A percentile compares a stretch with the other conserved stretches of the same genome.
Conservation (phyloP, 2,888 invertebrate genomes). For the Cerceris ruficornis region DNA sequence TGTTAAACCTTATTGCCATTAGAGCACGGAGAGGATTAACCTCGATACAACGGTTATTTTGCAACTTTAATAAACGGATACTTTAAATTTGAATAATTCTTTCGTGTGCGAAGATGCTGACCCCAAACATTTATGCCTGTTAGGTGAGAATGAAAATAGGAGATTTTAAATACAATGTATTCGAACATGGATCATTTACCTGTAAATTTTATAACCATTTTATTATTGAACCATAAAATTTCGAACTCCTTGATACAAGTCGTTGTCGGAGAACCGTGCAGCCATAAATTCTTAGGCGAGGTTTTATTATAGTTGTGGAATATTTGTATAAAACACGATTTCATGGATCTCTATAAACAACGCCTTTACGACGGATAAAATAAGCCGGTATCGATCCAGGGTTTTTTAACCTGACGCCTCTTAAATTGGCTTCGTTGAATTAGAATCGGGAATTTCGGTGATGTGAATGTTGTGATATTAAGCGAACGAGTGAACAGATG, state of each 20-base stretch:
- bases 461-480: too few relatives aligned
- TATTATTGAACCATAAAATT: conserved; percentile 40
- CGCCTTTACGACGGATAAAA: conserved; percentile 4
- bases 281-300: conserved; percentile 17
- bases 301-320: not conserved
- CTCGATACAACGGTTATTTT: not conserved
- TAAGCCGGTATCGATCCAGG: not conserved
- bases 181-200: not conserved
- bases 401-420: not conserved
- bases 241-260: conserved; percentile 11
- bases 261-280: conserved; percentile 4
- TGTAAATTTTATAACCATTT: conserved; percentile 21
- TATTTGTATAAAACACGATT: conserved; percentile 14
- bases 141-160: not conserved
- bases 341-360: not conserved
- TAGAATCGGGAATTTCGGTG: not conserved
- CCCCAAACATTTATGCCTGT: not conserved
- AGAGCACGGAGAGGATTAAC: too few relatives aligned
- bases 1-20: not conserved
- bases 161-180: conserved; percentile 19
- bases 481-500: not conserved
- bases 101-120: too few relatives aligned
- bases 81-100: too few relatives aligned
- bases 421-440: not conserved
- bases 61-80: not conserved